phyloP scores from a whole-genome alignment of 2,888 invertebrate species.

The Chymomyza fuscimana region DNA sequence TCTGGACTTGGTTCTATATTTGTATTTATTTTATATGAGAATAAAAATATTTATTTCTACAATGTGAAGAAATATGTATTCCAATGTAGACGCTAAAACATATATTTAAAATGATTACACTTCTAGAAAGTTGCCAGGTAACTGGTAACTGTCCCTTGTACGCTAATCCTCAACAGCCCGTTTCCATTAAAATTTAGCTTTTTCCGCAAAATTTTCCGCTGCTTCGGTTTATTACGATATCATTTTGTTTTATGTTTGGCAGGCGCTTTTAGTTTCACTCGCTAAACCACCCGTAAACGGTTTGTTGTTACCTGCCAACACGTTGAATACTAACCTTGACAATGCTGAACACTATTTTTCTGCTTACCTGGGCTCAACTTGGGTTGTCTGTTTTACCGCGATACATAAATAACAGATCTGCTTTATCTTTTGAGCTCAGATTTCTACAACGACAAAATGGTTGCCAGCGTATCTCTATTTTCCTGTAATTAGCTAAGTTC shows the following conservation, averaged over 20 bases:
- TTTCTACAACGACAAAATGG: constrained; percentile 21
- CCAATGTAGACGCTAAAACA: too few relatives aligned
- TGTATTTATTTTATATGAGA: too few relatives aligned
- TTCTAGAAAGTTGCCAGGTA: background rate
- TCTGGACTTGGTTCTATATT: too few relatives aligned
- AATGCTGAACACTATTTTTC: background rate
- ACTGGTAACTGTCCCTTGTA: background rate
- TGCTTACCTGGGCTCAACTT: constrained; percentile 40
- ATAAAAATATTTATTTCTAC: too few relatives aligned
- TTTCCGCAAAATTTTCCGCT: constrained; percentile 36
- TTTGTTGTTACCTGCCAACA: constrained; percentile 45
- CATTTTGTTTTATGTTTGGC: constrained; percentile 34
- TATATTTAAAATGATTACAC: background rate
- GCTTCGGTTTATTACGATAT: constrained; percentile 41
- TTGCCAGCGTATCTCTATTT: constrained; percentile 45
- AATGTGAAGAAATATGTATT: too few relatives aligned
- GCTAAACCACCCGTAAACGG: too few relatives aligned
- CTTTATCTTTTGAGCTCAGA: constrained; percentile 19
- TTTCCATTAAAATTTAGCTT: constrained; percentile 41
- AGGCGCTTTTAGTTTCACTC: constrained; percentile 3
- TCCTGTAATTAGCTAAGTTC: constrained; percentile 61
- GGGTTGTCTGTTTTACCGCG: constrained; percentile 26
- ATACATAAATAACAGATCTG: constrained; percentile 41
- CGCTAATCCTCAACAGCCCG: constrained; percentile 20
- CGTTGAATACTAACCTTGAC: constrained; percentile 9